Base-by-base conservation (phyloP, 1,140 invertebrate genomes). In the Zeugodacus cucurbitae region DNA sequence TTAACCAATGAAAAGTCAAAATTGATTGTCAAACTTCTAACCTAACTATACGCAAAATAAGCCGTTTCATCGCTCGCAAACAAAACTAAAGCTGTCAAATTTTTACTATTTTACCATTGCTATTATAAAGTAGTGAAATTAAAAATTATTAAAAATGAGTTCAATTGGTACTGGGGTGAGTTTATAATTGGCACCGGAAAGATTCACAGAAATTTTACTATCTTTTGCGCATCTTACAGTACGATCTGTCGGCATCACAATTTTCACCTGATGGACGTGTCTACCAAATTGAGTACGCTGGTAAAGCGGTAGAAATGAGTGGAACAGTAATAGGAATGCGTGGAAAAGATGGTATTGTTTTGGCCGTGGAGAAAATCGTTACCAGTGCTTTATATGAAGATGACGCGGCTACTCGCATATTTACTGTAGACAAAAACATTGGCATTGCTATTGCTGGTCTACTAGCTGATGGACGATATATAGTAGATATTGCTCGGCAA, bases 231-330 rank as follows among this genome's bases (percentile, higher is more conserved):
- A 34, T 87, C 89, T 91, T 93, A 37, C 93, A 98, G 97, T 99
- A 99, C 94, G 99, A 99, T 96, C 95, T 99, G 90, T 99, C 98
- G 89, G 99, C 99, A 14, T 99, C 99, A 26, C 99, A 99, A 95
- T 99, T 99, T 95, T 99, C 99, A 17, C 99, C 99, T 17, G 99
- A 99, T 94, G 99, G 99, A 22, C 94, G 98, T 91, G 98, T 99
- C 82, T 99, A 99, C 94, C 98, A 99, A 96, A 98, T 99, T 1
- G 99, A 99, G 95, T 99, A 99, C 95, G 99, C 99, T 37, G 97
- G 98, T 86, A 99, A 99, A 95, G 99, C 99, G 22, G 99, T 99
- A 3, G 99, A 99, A 95, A 99, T 99, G 91, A 99, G 98, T 93
- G 99, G 99, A 10, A 99, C 99, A 88, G 98, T 98, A 2, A 97